Percentiles rank a stretch among this genome's conserved stretches.
Conservation (phyloP, 35 echinoderm and acorn worm species). For the Apostichopus californicus region DNA sequence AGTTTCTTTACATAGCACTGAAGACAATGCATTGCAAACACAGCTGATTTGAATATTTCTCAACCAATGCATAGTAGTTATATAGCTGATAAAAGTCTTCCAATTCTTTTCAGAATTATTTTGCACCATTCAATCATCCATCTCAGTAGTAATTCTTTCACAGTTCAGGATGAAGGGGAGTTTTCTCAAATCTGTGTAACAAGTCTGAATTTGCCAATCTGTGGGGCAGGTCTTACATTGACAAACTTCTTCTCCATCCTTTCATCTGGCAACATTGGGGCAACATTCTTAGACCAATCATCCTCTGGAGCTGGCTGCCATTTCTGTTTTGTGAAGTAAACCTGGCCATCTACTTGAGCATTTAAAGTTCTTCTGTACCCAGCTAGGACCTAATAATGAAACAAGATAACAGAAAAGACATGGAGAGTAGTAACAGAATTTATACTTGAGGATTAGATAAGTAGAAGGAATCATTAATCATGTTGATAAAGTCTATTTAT, state of each 20-base stretch:
- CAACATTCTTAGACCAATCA: constrained; percentile 48
- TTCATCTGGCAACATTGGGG: constrained; percentile 47
- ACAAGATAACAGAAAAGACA: background rate
- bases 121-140: too few relatives aligned
- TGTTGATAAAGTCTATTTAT: too few relatives aligned
- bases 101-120: too few relatives aligned
- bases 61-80: too few relatives aligned
- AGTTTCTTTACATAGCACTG: too few relatives aligned
- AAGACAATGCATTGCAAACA: too few relatives aligned
- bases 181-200: constrained; percentile 51
- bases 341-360: constrained; percentile 56
- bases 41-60: too few relatives aligned
- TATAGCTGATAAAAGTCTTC: too few relatives aligned
- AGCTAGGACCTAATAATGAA: constrained; percentile 40
- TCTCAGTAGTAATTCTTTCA: too few relatives aligned
- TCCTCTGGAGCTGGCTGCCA: constrained; percentile 34
- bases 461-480: too few relatives aligned
- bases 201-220: constrained; percentile 60
- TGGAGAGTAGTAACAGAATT: background rate
- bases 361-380: constrained; percentile 45
- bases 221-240: constrained; percentile 49
- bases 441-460: too few relatives aligned
- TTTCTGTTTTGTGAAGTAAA: constrained; percentile 43
- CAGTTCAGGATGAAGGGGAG: too few relatives aligned
- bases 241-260: constrained; percentile 48